These are phyloP conservation scores for Lepidocyrtinus sp. DNA, from an alignment of 2,888 invertebrate species.

Conservation along the genomic window DNA sequence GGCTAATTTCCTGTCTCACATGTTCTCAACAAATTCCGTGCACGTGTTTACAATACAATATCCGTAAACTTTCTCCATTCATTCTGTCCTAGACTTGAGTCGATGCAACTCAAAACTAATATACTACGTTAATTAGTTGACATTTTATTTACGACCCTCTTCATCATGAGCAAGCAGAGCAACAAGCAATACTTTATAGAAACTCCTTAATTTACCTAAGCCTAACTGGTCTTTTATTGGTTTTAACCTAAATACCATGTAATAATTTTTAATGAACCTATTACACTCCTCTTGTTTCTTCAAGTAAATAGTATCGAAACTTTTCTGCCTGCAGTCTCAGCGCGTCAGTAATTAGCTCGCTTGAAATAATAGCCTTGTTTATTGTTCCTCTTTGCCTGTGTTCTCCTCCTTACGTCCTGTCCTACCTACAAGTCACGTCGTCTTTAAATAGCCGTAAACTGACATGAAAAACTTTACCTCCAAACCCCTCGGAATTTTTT, in stretches of 20 bases:
- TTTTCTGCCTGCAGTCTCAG: neutral
- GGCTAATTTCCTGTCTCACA: neutral
- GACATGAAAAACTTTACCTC: no score
- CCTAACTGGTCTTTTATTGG: neutral
- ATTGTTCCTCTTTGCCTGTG: no score
- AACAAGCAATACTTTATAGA: neutral
- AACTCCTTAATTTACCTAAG: neutral
- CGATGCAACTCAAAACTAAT: no score
- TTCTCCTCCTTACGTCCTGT: no score
- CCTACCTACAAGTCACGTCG: neutral
- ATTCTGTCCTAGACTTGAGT: no score
- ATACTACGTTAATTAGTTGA: neutral
- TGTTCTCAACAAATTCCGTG: no score
- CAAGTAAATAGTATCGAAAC: neutral
- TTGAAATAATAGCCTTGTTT: neutral
- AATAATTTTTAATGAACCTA: neutral
- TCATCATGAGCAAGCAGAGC: neutral
- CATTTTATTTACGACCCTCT: neutral
- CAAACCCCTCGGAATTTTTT: no score
- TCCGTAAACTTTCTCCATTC: no score
- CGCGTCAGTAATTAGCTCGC: neutral
- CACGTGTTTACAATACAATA: no score
- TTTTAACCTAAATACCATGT: neutral
- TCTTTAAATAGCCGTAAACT: neutral
- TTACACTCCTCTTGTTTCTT: no score